Evolutionary conservation across 2,888 invertebrate genomes (phyloP).

Genomic region (Euzophera pinguis): DNA sequence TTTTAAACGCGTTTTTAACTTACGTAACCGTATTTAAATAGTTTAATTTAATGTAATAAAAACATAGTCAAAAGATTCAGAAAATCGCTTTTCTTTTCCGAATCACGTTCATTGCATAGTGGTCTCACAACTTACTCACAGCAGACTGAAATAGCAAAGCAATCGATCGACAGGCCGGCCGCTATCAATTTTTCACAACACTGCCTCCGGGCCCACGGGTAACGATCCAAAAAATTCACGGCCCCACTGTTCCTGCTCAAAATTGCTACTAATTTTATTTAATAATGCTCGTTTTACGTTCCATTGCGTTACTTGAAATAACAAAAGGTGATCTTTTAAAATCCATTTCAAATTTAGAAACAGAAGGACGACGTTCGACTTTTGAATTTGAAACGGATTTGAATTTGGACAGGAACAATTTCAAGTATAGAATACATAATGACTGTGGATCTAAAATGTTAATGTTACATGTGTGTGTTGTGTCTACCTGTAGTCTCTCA

Average conservation of each 20-base stretch:
- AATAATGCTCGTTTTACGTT: conserved; percentile 20
- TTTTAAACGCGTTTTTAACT: no score
- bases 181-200: conserved; percentile 56
- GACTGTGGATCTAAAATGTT: no score
- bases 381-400: background rate
- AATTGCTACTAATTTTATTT: conserved; percentile 22
- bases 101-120: background rate
- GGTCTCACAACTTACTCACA: conserved; percentile 22
- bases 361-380: background rate
- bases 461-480: no score
- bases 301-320: background rate
- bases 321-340: background rate
- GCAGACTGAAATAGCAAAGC: conserved; percentile 30
- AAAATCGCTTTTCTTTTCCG: background rate
- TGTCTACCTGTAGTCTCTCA: no score
- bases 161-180: conserved; percentile 28
- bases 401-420: background rate
- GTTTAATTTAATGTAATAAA: no score
- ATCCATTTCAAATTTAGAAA: no score
- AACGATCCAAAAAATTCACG: conserved; percentile 39
- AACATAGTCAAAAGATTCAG: background rate
- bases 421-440: no score
- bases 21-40: no score
- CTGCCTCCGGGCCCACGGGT: conserved; percentile 33
- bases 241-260: conserved; percentile 17